These are phyloP conservation scores for Lymantria monacha DNA, from an alignment of 2,888 invertebrate genomes.

Conservation along the genomic window DNA sequence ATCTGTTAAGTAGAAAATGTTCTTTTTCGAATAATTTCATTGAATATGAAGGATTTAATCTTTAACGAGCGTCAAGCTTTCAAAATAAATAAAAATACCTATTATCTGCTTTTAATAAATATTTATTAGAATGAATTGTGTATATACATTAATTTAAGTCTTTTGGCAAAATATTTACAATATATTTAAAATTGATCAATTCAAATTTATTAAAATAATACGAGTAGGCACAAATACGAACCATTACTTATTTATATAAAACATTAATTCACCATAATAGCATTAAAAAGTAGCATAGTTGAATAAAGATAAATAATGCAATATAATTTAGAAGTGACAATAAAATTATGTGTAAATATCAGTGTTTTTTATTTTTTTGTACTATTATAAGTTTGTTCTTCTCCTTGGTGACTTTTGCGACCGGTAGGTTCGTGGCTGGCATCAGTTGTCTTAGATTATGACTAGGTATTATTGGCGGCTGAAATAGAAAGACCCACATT, in stretches of 20 bases:
- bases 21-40: no score
- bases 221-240: not conserved
- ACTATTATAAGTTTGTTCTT: constrained; percentile 92
- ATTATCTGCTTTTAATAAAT: constrained; percentile 21
- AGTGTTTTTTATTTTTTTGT: constrained; percentile 83
- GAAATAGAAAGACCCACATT: constrained; percentile 29
- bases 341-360: constrained; percentile 46
- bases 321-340: constrained; percentile 32
- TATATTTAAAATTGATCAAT: not conserved
- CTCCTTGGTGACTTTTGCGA: constrained; percentile 91
- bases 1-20: no score
- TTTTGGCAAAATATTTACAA: constrained; percentile 27
- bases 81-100: not conserved
- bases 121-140: constrained; percentile 12
- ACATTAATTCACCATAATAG: constrained; percentile 3
- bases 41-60: no score
- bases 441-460: constrained; percentile 86
- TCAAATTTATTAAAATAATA: constrained; percentile 6
- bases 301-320: constrained; percentile 23
- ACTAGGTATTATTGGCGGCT: constrained; percentile 83
- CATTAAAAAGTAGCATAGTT: constrained; percentile 16
- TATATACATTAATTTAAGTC: constrained; percentile 14
- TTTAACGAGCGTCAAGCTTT: no score
- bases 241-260: no score
- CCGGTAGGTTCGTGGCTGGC: constrained; percentile 83